These are phyloP conservation scores for Penaeus japonicus DNA, from an alignment of 1,140 invertebrate species.

Conservation along the genomic window DNA sequence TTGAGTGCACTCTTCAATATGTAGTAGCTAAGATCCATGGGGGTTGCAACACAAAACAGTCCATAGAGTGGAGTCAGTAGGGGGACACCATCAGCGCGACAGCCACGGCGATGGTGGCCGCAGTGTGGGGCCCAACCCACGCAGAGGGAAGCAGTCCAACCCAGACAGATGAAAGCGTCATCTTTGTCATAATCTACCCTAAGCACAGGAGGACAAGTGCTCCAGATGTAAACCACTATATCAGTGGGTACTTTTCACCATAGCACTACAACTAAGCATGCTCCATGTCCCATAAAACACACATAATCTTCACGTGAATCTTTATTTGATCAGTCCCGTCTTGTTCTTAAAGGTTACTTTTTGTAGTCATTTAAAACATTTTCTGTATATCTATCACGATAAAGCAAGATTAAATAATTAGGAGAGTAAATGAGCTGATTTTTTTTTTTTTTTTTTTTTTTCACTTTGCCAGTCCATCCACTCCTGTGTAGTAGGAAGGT, in stretches of 20 bases:
- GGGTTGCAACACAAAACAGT: constrained; percentile 56
- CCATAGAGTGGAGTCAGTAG: constrained; percentile 56
- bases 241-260: constrained; percentile 53
- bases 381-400: constrained; percentile 13
- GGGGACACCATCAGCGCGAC: constrained; percentile 37
- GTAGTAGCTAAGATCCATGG: constrained; percentile 56
- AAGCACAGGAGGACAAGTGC: constrained; percentile 53
- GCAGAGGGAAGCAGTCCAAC: constrained; percentile 55
- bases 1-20: constrained; percentile 57
- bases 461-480: constrained; percentile 39
- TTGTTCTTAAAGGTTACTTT: constrained; percentile 36
- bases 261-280: constrained; percentile 56
- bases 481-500: constrained; percentile 29
- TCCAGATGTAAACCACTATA: constrained; percentile 48
- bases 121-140: constrained; percentile 50
- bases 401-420: constrained; percentile 29
- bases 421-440: constrained; percentile 14
- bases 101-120: constrained; percentile 38
- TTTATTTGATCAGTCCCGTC: constrained; percentile 48
- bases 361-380: constrained; percentile 48
- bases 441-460: constrained; percentile 19
- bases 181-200: constrained; percentile 54
- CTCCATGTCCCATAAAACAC: constrained; percentile 54
- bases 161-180: constrained; percentile 55
- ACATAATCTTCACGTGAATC: constrained; percentile 48